Evolutionary conservation across 2,797 vertebrate genomes (phyloP).

Genomic region (Ctenopoma multispine): DNA sequence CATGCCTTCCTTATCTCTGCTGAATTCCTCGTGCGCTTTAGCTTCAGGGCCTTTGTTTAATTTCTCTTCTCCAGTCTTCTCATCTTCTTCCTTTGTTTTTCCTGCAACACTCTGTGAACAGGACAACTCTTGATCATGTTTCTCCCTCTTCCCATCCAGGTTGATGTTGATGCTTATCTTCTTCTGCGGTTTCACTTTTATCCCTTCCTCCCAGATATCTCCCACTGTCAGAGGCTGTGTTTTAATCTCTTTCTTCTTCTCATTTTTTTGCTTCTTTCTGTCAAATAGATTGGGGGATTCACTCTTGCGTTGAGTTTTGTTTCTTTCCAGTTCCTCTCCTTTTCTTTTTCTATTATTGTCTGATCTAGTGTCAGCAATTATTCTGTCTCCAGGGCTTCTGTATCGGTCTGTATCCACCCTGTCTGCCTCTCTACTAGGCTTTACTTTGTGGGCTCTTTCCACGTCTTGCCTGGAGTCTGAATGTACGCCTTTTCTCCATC

Average conservation of each 20-base stretch:
- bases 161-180: constrained; percentile 98
- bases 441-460: constrained; percentile 82
- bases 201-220: constrained; percentile 75
- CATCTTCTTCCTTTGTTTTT: constrained; percentile 87
- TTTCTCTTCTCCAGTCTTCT: constrained; percentile 70
- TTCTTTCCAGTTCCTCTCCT: constrained; percentile 81
- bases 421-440: constrained; percentile 80
- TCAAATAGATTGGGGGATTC: constrained; percentile 75
- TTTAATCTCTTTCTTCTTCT: constrained; percentile 67
- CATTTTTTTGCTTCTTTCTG: constrained; percentile 81
- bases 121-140: constrained; percentile 48
- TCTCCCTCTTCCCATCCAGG: constrained; percentile 88
- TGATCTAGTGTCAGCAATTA: constrained; percentile 81
- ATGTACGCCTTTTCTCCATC: constrained; percentile 82
- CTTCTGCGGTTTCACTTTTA: constrained; percentile 87
- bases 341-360: constrained; percentile 90
- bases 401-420: constrained; percentile 73
- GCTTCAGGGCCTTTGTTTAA: constrained; percentile 56
- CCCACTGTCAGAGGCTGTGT: constrained; percentile 73
- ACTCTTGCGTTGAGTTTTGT: constrained; percentile 68
- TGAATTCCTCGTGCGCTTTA: constrained; percentile 18
- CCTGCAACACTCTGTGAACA: constrained; percentile 75
- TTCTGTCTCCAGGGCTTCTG: constrained; percentile 66
- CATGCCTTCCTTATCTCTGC: neutral
- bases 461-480: constrained; percentile 81